Conservation (phyloP, 2,888 invertebrate species). For the Lasioglossum figueresi region DNA sequence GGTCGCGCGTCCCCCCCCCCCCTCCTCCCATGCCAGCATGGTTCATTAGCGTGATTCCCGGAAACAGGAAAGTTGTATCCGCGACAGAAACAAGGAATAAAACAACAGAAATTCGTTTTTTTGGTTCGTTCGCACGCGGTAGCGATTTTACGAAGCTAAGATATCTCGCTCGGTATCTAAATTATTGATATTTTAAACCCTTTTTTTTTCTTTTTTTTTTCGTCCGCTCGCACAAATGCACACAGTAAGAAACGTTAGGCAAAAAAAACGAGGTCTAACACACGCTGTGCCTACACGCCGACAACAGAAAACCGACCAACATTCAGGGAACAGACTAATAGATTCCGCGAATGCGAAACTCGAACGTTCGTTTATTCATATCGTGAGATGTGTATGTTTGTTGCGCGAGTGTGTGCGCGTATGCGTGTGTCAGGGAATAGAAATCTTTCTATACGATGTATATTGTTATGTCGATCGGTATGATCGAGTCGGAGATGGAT, state of each 20-base stretch:
- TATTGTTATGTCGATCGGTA: neutral
- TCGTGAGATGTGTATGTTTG: neutral
- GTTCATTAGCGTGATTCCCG: too few species aligned
- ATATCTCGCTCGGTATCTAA: slow-evolving; percentile 75
- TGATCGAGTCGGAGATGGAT: neutral
- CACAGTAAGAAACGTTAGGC: slow-evolving; percentile 66
- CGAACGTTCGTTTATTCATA: neutral
- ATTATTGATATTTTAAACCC: slow-evolving; percentile 79
- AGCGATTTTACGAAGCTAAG: slow-evolving; percentile 71
- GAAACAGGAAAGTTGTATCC: neutral
- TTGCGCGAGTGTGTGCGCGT: neutral
- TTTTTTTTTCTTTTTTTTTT: slow-evolving; percentile 75
- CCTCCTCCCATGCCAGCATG: too few species aligned
- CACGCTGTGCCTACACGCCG: slow-evolving; percentile 54
- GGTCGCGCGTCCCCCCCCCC: neutral
- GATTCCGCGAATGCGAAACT: slow-evolving; percentile 19
- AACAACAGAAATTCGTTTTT: slow-evolving; percentile 22
- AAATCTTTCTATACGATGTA: neutral
- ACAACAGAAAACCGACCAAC: slow-evolving; percentile 6
- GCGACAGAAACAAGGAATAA: neutral
- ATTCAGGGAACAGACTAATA: slow-evolving; percentile 7
- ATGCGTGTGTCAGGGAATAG: slow-evolving; percentile 7
- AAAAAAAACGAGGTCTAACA: slow-evolving; percentile 61
- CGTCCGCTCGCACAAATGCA: slow-evolving; percentile 25
- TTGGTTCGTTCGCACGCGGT: slow-evolving; percentile 18